phyloP scores from a whole-genome alignment of 2,797 vertebrate genomes.

The Nannoperca obscura region DNA sequence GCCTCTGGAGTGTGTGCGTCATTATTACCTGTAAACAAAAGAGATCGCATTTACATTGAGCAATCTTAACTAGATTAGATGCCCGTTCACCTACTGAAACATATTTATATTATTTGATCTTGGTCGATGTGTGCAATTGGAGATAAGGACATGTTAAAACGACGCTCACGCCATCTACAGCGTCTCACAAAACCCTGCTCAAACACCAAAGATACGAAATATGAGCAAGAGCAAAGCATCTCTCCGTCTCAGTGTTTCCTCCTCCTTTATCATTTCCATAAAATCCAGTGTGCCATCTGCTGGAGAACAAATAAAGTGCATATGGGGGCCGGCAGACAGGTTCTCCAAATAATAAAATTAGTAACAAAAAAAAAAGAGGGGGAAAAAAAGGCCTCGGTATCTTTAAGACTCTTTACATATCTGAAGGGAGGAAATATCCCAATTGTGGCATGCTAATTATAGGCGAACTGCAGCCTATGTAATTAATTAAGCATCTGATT shows the following conservation, averaged over 20 bases:
- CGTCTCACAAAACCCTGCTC: background rate
- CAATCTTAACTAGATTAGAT: background rate
- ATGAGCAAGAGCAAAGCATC: conserved; percentile 14
- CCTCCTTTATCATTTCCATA: conserved; percentile 33
- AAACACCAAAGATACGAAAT: background rate
- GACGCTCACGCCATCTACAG: background rate
- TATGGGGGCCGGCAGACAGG: conserved; percentile 20
- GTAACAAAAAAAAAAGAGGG: background rate
- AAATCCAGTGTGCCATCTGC: conserved; percentile 70
- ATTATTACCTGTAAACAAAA: conserved; percentile 38
- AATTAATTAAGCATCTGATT: conserved; percentile 3
- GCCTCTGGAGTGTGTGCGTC: background rate
- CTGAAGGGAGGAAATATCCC: background rate
- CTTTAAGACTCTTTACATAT: background rate
- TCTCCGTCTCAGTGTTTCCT: conserved; percentile 26
- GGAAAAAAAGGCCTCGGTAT: conserved; percentile 11
- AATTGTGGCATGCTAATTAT: background rate
- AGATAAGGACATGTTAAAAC: background rate
- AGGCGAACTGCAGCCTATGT: conserved; percentile 9
- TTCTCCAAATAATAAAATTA: conserved; percentile 45
- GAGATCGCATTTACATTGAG: conserved; percentile 1
- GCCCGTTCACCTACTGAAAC: background rate
- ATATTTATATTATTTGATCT: background rate
- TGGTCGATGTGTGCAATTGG: background rate
- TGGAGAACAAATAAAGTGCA: conserved; percentile 59